A percentile compares a stretch with the other conserved stretches of the same genome.
Evolutionary conservation across 2,113 vertebrate species (phyloP).

Genomic region (Tor tambroides): DNA sequence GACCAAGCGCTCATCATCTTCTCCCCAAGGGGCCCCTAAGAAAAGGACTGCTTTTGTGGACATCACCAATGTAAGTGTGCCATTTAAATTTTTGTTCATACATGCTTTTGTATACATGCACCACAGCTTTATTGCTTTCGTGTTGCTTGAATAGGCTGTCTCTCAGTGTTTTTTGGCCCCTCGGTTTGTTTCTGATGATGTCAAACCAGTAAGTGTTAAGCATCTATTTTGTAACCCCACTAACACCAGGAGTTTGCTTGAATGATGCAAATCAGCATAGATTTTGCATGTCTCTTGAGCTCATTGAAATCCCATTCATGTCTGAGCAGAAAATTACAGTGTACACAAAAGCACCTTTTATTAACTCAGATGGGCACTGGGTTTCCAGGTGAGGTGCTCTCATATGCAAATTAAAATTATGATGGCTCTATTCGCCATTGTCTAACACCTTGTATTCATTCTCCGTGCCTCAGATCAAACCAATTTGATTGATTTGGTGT

Average conservation of each 20-base stretch:
- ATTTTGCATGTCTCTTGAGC: not conserved
- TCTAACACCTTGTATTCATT: slow-evolving; percentile 13
- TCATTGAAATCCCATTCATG: not conserved
- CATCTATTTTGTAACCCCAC: not conserved
- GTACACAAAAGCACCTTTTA: not conserved
- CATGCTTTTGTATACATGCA: not conserved
- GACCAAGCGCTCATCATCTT: slow-evolving; percentile 79
- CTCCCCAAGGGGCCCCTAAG: slow-evolving; percentile 80
- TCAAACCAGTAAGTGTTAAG: slow-evolving; percentile 51
- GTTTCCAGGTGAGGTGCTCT: slow-evolving; percentile 36
- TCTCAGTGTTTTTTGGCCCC: slow-evolving; percentile 54
- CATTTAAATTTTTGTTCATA: not conserved
- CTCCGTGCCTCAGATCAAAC: not conserved
- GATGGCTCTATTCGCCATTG: slow-evolving; percentile 1
- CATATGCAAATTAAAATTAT: slow-evolving; percentile 34
- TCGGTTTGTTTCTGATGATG: slow-evolving; percentile 26
- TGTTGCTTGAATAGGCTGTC: slow-evolving; percentile 54
- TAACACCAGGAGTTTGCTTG: not conserved
- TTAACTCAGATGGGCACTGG: not conserved
- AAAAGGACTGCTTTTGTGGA: slow-evolving; percentile 90
- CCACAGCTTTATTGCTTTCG: not conserved
- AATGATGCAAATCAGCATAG: not conserved
- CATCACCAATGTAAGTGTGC: slow-evolving; percentile 88
- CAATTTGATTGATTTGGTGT: not conserved
- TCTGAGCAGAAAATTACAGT: not conserved